Evolutionary conservation across 2,113 vertebrate species (phyloP).

Genomic region (Cheirogaleus medius): DNA sequence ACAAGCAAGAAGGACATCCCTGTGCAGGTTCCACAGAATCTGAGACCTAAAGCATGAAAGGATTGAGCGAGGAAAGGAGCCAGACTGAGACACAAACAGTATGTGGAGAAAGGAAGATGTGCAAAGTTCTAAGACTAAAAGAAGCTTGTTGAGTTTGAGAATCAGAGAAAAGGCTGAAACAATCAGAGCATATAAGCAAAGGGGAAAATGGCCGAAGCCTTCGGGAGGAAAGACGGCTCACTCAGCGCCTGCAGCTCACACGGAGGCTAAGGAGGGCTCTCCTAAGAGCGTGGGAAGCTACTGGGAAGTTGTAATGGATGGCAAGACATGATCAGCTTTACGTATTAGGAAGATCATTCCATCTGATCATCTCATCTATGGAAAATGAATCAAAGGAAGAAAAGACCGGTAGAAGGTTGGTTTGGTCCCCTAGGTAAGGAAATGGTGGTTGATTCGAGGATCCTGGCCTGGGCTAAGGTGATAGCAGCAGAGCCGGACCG

Average conservation of each 20-base stretch:
- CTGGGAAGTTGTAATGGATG: background rate
- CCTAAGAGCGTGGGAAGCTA: background rate
- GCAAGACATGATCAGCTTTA: background rate
- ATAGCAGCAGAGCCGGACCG: background rate
- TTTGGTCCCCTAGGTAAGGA: too few relatives aligned
- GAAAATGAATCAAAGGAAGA: background rate
- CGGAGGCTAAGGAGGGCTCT: background rate
- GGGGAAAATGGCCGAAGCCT: background rate
- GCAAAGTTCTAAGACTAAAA: background rate
- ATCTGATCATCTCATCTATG: background rate
- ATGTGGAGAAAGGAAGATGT: background rate
- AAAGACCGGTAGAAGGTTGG: background rate
- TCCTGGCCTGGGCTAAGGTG: background rate
- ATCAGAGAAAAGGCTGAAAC: background rate
- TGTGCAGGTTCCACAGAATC: accelerated
- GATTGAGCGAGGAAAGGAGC: background rate
- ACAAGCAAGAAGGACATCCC: background rate
- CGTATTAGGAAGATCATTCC: background rate
- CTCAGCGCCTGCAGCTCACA: accelerated
- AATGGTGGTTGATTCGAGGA: background rate
- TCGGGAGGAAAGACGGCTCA: background rate
- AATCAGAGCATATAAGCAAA: background rate
- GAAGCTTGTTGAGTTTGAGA: background rate
- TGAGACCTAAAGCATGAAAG: background rate
- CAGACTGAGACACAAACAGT: too few relatives aligned